Base-by-base conservation (phyloP, 2,888 invertebrate species). In the Meta bourneti region DNA sequence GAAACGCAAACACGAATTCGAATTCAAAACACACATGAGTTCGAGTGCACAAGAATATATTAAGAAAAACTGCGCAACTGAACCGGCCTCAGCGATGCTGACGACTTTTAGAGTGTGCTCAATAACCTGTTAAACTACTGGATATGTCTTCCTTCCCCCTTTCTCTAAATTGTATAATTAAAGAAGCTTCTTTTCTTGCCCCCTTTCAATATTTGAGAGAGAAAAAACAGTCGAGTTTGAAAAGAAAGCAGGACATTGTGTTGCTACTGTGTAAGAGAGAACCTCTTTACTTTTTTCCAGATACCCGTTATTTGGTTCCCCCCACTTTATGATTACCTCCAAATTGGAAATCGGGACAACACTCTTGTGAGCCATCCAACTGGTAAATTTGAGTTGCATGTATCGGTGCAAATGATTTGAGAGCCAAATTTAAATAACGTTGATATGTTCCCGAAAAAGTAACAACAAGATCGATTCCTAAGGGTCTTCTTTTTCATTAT, bases 141-240 rank as follows among this genome's bases (percentile, higher is more conserved):
- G 75, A 69, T n/a, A n/a, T 75, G 61, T 20, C 49, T 83, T 19
- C 72, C 16, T 7, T 52, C 34, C 52, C 77, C 75, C 19, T 34
- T 69, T 69, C 49, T 77, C 49, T 86, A 78, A 86, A 86, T 78
- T 78, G 78, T 86, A 78, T 86, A 78, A 86, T 86, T 86, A 86
- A 78, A 77, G 70, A 54, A 51, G 16, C 70, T 86, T 70, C 20
- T 72, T 79, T 87, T 79, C 72, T 80, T 72, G 80, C 80, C 54
- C 74, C 48, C 74, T 74, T 80, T 74, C 74, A 49, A 61, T 74
- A 61, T 71, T 88, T 80, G 74, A 74, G 80, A 80, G 72, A 7
- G 6, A 34, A 86, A 78, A 80, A 86, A 86, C 51, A 86, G 11
- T 13, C 48, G 54, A 74, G 61, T 48, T 72, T 79, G 72, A 80